Evolutionary conservation across 2,797 vertebrate species (phyloP).

Genomic region (Pantherophis alleghaniensis): DNA sequence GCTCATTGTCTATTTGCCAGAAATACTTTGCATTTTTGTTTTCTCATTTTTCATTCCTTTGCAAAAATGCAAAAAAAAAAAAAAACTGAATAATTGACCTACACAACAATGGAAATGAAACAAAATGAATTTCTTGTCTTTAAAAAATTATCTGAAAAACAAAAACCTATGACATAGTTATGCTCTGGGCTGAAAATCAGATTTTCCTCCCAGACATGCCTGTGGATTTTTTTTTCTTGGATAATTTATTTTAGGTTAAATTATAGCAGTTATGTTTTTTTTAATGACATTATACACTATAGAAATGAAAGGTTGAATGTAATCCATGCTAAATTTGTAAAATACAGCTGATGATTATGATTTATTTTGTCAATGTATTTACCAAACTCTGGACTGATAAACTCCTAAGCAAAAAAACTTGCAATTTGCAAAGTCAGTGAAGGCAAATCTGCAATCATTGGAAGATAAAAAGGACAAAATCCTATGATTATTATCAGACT

Average conservation of each 20-base stretch:
- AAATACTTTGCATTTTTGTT: not conserved
- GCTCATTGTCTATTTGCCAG: not conserved
- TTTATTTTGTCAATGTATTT: not conserved
- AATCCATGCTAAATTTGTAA: not conserved
- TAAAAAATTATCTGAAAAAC: not conserved
- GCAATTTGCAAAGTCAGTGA: not conserved
- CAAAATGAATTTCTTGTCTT: not conserved
- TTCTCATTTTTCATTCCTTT: not conserved
- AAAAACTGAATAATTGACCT: not conserved
- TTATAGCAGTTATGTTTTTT: not conserved
- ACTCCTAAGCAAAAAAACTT: not conserved
- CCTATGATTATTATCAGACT: not conserved
- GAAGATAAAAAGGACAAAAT: not conserved
- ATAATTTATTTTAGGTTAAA: conserved; percentile 11
- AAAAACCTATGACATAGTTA: too few species aligned
- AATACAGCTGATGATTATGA: not conserved
- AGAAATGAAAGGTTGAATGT: not conserved
- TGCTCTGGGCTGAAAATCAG: not conserved
- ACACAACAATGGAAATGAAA: not conserved
- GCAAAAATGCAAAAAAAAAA: not conserved
- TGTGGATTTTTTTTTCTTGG: not conserved
- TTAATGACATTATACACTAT: not conserved
- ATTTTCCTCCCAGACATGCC: not conserved
- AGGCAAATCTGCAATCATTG: not conserved
- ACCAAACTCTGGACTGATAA: too few species aligned